Base-by-base conservation (phyloP, 2,888 invertebrate genomes). In the Cataglyphis rosenhaueri region DNA sequence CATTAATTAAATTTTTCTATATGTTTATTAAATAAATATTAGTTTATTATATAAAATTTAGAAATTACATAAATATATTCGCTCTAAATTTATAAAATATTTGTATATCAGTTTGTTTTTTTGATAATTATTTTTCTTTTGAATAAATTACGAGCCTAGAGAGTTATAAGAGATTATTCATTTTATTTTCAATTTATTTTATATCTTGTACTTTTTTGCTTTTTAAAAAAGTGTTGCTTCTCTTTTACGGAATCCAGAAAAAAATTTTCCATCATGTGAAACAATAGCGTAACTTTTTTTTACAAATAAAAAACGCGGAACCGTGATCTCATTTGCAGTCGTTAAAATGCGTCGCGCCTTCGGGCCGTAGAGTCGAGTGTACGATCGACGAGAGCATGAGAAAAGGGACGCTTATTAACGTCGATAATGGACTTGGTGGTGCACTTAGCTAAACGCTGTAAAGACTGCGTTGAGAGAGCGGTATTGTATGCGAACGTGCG, bases 391-490 rank as follows among this genome's bases (percentile, higher is more conserved):
- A n/a, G 25, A 32, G 35, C 38, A 25, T 9, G 5, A 55, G 38
- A 66, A 21, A 18, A 44, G 44, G 41, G 35, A 12, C 38, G 25
- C 90, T 91, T 90, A 89, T 91, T 91, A 92, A 90, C 87, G 84
- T 86, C 88, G 90, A 91, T 90, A 91, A 91, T 90, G 88, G 86
- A 73, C 79, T 68, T 32, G 76, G 57, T 61, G 83, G 86, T 81
- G 85, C 89, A 92, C 91, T 92, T 89, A 85, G 86, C 88, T 92
- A 92, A 92, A 91, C 91, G 89, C 44, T 79, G 86, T 87, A 83
- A 85, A 86, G 84, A 89, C 89, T 82, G 70, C 71, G n/a, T 52
- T n/a, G 41, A 68, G 73, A 64, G 64, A 59, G 70, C 65, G 85
- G 78, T 75, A 86, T 87, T 84, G 86, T 70, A 66, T 62, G 66